Conservation (phyloP, 2,797 vertebrate species). For the Micropoecilia bifurca region DNA sequence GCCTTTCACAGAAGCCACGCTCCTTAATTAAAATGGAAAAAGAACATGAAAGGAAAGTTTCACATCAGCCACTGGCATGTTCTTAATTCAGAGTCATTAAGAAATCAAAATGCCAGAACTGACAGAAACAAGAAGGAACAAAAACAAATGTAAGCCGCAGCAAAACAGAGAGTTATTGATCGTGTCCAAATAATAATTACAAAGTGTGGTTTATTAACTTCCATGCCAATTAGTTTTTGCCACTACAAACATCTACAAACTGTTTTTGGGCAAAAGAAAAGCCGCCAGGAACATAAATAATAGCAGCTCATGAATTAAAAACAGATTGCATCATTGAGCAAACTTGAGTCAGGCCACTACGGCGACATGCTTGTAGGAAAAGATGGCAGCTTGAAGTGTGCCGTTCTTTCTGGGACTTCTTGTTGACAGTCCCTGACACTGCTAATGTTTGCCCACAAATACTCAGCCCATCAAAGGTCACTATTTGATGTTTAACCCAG, state of each 20-base stretch:
- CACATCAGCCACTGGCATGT: conserved; percentile 19
- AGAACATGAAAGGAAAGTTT: conserved; percentile 23
- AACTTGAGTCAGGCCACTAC: conserved; percentile 37
- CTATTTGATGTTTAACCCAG: conserved; percentile 68
- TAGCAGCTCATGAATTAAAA: neutral
- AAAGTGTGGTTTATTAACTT: conserved; percentile 40
- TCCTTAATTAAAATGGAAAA: conserved; percentile 19
- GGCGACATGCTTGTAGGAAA: conserved; percentile 31
- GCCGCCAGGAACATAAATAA: conserved; percentile 19
- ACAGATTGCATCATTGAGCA: conserved; percentile 31
- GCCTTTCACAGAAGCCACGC: neutral
- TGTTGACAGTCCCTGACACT: conserved; percentile 69
- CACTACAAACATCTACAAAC: conserved; percentile 43
- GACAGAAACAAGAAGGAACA: conserved; percentile 50
- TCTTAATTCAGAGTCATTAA: conserved; percentile 30
- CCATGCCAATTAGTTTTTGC: conserved; percentile 32
- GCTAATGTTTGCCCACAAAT: conserved; percentile 77
- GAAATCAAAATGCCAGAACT: conserved; percentile 32
- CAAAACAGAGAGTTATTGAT: conserved; percentile 59
- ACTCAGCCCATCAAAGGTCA: conserved; percentile 72
- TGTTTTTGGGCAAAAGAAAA: neutral
- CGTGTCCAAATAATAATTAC: conserved; percentile 44
- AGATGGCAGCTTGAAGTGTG: conserved; percentile 41
- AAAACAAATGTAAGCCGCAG: conserved; percentile 24
- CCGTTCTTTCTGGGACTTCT: conserved; percentile 52